These are phyloP conservation scores for Natrix natrix DNA, from an alignment of 2,797 vertebrate genomes.

Conservation along the genomic window DNA sequence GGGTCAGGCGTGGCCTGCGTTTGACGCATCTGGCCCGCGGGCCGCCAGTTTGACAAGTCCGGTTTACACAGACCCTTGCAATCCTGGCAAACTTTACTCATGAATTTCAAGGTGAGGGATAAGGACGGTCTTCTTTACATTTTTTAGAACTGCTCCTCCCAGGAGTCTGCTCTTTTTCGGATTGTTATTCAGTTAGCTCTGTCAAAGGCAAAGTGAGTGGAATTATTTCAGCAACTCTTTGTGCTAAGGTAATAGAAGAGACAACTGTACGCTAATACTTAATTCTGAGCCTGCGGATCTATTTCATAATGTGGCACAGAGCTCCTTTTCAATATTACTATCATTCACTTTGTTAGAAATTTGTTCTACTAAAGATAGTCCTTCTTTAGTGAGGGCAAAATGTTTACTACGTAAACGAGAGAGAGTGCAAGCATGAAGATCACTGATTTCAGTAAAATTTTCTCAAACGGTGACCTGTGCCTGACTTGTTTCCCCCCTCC, in stretches of 20 bases:
- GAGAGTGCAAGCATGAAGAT: background rate
- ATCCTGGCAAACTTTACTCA: background rate
- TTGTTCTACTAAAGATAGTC: background rate
- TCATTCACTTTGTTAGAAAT: background rate
- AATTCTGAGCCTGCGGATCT: background rate
- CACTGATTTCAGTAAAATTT: background rate
- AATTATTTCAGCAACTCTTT: background rate
- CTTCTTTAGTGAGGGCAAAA: background rate
- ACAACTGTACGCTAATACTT: background rate
- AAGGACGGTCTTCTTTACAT: background rate
- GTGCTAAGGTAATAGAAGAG: background rate
- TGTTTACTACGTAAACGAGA: background rate
- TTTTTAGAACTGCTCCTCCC: background rate
- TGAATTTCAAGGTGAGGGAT: background rate
- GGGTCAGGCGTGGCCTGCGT: too few species aligned
- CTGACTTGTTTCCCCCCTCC: accelerated
- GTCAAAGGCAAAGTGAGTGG: background rate
- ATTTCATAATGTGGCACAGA: background rate
- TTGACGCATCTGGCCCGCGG: too few species aligned
- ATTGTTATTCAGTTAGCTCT: background rate
- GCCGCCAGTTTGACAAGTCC: too few species aligned
- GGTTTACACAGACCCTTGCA: background rate
- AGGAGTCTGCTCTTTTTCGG: background rate
- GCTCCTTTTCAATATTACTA: background rate
- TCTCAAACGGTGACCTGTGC: background rate